These are phyloP conservation scores for Eriosoma lanigerum DNA, from an alignment of 1,140 invertebrate genomes.

Conservation along the genomic window DNA sequence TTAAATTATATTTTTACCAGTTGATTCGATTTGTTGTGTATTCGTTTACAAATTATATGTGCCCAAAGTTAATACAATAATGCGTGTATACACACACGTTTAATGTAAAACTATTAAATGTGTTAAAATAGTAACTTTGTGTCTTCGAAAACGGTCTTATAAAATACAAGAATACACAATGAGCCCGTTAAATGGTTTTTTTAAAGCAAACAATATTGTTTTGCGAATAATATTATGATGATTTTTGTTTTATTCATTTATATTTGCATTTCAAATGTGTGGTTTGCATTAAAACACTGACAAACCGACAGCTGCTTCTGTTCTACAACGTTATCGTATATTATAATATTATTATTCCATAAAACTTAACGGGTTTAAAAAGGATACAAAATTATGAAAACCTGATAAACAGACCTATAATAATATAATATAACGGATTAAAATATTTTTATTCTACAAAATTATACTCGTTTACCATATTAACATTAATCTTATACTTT, in stretches of 20 bases:
- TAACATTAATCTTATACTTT: too few relatives aligned
- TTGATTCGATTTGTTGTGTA: too few relatives aligned
- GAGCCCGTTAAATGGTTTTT: background rate
- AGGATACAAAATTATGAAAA: background rate
- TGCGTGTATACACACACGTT: too few relatives aligned
- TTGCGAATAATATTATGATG: background rate
- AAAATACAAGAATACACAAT: too few relatives aligned
- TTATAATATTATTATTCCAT: background rate
- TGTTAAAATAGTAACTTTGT: too few relatives aligned
- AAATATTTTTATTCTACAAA: slow-evolving; percentile 1
- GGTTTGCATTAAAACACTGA: background rate
- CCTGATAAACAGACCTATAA: background rate
- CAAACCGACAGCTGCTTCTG: background rate
- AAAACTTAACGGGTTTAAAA: too few relatives aligned
- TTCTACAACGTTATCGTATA: background rate
- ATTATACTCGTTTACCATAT: background rate
- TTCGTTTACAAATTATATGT: too few relatives aligned
- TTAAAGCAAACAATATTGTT: background rate
- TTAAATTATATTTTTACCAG: too few relatives aligned
- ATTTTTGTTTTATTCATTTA: background rate
- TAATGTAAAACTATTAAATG: too few relatives aligned
- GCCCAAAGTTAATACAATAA: too few relatives aligned
- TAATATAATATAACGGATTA: too few relatives aligned
- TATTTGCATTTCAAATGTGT: background rate
- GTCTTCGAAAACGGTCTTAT: too few relatives aligned